A percentile compares a stretch with the other conserved stretches of the same genome.
Evolutionary conservation across 1,140 invertebrate species (phyloP).

Genomic region (Nasonia giraulti): DNA sequence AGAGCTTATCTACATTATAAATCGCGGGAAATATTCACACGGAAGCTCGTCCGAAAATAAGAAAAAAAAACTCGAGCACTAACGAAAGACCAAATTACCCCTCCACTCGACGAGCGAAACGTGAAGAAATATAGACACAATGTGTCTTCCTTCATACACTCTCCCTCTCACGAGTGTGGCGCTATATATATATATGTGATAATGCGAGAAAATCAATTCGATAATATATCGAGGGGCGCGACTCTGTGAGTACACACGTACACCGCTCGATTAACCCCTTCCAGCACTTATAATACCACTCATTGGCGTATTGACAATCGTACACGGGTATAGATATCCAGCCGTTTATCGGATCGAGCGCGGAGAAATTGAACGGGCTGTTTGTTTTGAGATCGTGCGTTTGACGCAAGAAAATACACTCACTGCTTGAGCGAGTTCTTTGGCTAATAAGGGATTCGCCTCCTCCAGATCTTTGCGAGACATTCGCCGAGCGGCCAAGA

Average conservation of each 20-base stretch:
- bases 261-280: neutral
- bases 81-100: neutral
- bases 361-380: too few relatives aligned
- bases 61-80: too few relatives aligned
- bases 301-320: too few relatives aligned
- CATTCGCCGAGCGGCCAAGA: conserved; percentile 56
- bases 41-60: too few relatives aligned
- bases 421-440: conserved; percentile 59
- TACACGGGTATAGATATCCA: too few relatives aligned
- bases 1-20: too few relatives aligned
- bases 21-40: too few relatives aligned
- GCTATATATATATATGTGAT: neutral
- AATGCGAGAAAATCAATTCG: neutral
- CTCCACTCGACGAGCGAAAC: too few relatives aligned
- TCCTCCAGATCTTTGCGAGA: conserved; percentile 63
- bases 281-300: too few relatives aligned
- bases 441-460: conserved; percentile 60
- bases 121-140: too few relatives aligned
- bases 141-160: neutral
- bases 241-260: neutral
- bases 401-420: conserved; percentile 28
- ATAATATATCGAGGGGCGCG: neutral
- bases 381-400: neutral
- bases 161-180: neutral
- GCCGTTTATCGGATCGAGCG: too few relatives aligned